Conservation (phyloP, 2,797 vertebrate genomes). For the Miichthys miiuy region DNA sequence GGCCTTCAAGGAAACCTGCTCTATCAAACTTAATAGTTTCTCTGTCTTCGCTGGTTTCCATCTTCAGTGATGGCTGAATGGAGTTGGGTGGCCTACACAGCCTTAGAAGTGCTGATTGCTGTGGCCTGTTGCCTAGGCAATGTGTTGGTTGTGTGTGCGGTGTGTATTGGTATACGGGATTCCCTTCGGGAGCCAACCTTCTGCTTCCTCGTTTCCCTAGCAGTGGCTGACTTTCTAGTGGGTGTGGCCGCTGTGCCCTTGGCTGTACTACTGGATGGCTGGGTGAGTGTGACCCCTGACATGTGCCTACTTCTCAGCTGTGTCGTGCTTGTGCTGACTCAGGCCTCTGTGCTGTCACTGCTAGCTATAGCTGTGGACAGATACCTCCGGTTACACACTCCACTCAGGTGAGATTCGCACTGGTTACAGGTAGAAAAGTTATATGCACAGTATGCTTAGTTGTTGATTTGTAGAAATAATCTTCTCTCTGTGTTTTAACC, state of each 20-base stretch:
- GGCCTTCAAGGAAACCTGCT: conserved; percentile 21
- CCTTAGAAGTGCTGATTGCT: conserved; percentile 70
- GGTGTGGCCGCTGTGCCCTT: conserved; percentile 87
- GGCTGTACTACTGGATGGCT: conserved; percentile 85
- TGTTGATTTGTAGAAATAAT: neutral
- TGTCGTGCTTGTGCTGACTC: conserved; percentile 86
- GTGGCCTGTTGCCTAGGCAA: conserved; percentile 86
- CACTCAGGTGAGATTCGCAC: conserved; percentile 70
- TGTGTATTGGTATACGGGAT: conserved; percentile 79
- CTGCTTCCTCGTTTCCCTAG: conserved; percentile 89
- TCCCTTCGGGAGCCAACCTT: conserved; percentile 84
- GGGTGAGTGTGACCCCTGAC: conserved; percentile 72
- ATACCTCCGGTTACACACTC: conserved; percentile 87
- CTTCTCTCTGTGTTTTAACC: neutral
- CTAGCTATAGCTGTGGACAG: conserved; percentile 90
- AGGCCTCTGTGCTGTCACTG: conserved; percentile 90
- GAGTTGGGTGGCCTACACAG: conserved; percentile 71
- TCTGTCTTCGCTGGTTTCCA: neutral
- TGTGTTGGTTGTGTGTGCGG: conserved; percentile 86
- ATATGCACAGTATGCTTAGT: neutral
- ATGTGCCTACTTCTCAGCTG: conserved; percentile 89
- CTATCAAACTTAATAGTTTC: neutral
- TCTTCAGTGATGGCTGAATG: conserved; percentile 63
- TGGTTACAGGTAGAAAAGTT: neutral
- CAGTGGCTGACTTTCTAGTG: conserved; percentile 87